Base-by-base conservation (phyloP, 2,888 invertebrate genomes). In the Microctonus aethiopoides region DNA sequence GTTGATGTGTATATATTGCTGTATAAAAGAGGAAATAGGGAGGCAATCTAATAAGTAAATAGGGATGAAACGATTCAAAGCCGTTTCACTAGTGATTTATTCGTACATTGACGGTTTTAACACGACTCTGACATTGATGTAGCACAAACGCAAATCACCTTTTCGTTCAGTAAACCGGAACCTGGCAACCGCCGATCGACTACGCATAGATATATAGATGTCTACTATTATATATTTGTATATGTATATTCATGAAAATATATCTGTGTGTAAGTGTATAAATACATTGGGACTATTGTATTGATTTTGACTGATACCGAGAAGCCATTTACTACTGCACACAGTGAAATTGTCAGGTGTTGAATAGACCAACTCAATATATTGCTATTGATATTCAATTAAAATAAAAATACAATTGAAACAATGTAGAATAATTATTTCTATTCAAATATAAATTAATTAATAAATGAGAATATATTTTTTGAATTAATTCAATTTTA, bases 61-160 rank as follows among this genome's bases (percentile, higher is more conserved):
- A 36, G 29, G 22, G 36, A 59, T 59, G 59, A 22, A 65, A 39
- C 36, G 52, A 34, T 41, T 32, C 36, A 65, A 54, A 36, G 51
- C 36, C 54, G 29, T 66, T 56, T 57, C 11, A 26, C 56, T 36
- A 39, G 51, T 70, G 66, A 72, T 74, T 74, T 72, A 74, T 74
- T 51, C 61, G 52, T 65, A 51, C 60, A 52, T 59, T 63, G 63
- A 66, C 52, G 62, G 66, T 56, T 67, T 71, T 52, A 59, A 52
- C 51, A 63, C 70, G 36, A 67, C 54, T 71, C 39, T 71, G 67
- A 72, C 73, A 62, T 74, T 72, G 74, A 74, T 60, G 72, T 64
- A 68, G 66, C 59, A 66, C 62, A 60, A 66, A 74, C 46, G 57
- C 70, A 68, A 72, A 74, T 74, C 62, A 72, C 68, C 72, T 68